A percentile compares a stretch with the other conserved stretches of the same genome.
These are phyloP conservation scores for Phylloscopus trochiloides DNA, from an alignment of 2,113 vertebrate genomes.

Conservation along the genomic window DNA sequence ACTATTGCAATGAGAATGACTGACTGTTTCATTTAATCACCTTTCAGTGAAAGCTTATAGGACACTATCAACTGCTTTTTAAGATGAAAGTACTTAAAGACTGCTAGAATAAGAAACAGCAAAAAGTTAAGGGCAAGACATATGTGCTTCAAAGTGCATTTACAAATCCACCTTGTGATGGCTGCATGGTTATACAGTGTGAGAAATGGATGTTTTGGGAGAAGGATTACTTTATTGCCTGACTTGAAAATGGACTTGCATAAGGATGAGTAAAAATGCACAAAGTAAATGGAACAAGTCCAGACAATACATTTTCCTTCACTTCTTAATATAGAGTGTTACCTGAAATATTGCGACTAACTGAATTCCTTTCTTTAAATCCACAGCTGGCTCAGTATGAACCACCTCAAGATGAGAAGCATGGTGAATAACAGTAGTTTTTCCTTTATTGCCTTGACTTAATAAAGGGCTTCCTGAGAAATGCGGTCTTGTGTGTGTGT, in stretches of 20 bases:
- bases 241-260: background rate
- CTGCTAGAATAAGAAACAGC: background rate
- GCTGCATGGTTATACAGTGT: background rate
- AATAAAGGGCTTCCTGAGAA: slow-evolving; percentile 79
- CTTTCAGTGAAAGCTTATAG: background rate
- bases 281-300: background rate
- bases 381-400: slow-evolving; percentile 89
- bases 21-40: background rate
- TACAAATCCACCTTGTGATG: background rate
- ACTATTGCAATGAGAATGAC: background rate
- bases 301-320: background rate
- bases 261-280: background rate
- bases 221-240: background rate
- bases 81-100: background rate
- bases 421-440: slow-evolving; percentile 71
- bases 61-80: background rate
- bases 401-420: slow-evolving; percentile 78
- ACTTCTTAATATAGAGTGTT: background rate
- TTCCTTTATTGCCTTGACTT: slow-evolving; percentile 59
- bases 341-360: slow-evolving; percentile 14
- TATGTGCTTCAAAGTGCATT: background rate
- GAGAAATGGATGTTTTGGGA: background rate
- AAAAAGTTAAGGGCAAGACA: background rate
- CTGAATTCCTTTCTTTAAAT: slow-evolving; percentile 68
- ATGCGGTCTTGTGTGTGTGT: slow-evolving; percentile 49